phyloP scores from a whole-genome alignment of 2,888 invertebrate genomes.

The Drosophila paranaensis region DNA sequence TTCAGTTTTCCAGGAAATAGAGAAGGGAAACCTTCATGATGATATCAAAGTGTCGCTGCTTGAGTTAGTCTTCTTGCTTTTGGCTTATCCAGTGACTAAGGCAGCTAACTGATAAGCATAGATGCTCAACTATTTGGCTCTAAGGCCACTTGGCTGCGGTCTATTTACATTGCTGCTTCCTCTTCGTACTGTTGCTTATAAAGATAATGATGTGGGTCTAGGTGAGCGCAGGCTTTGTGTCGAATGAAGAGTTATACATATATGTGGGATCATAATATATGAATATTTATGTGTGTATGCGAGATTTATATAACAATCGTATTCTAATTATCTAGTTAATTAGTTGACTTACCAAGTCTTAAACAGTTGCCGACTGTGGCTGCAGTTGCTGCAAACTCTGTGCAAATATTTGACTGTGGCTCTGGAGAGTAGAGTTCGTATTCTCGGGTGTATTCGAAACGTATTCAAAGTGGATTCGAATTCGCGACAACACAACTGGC shows the following conservation, averaged over 20 bases:
- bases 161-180: constrained; percentile 50
- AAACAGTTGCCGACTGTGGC: constrained; percentile 38
- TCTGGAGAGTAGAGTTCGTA: neutral
- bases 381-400: constrained; percentile 51
- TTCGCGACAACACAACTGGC: constrained; percentile 56
- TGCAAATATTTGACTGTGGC: constrained; percentile 43
- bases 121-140: constrained; percentile 57
- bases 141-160: constrained; percentile 17
- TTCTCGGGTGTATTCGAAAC: constrained; percentile 15
- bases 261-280: neutral
- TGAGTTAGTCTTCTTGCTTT: neutral
- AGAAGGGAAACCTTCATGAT: neutral
- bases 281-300: constrained; percentile 19
- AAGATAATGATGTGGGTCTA: constrained; percentile 73
- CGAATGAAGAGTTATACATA: constrained; percentile 62
- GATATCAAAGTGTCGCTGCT: neutral
- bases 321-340: constrained; percentile 22
- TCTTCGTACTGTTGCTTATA: constrained; percentile 38
- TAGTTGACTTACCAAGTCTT: constrained; percentile 51
- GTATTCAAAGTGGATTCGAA: constrained; percentile 15
- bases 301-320: constrained; percentile 54
- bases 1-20: neutral
- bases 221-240: constrained; percentile 42
- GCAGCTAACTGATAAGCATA: constrained; percentile 47
- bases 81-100: constrained; percentile 49